Evolutionary conservation across 2,113 vertebrate genomes (phyloP).

Genomic region (Varanus komodoensis): DNA sequence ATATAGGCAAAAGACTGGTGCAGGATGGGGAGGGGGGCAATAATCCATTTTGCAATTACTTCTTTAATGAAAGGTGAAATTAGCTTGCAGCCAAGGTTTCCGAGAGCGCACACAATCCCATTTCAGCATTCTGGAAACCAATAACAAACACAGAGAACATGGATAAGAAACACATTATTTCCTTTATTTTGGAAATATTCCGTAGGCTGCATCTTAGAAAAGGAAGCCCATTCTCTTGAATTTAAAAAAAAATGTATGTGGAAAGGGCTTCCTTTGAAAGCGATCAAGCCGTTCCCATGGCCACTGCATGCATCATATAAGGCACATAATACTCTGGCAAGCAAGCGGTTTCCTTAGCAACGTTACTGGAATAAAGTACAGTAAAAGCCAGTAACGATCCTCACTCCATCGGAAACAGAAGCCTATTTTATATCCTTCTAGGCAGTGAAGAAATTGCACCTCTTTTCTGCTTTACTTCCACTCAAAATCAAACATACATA

Average conservation of each 20-base stretch:
- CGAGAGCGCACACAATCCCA: background rate
- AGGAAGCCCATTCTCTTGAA: conserved; percentile 26
- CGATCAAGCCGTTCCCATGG: conserved; percentile 69
- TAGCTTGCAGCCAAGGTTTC: conserved; percentile 20
- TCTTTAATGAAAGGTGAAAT: conserved; percentile 51
- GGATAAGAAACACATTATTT: conserved; percentile 31
- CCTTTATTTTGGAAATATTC: conserved; percentile 40
- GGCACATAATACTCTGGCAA: conserved; percentile 44
- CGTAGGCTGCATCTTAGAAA: conserved; percentile 5
- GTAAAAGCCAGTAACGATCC: conserved; percentile 41
- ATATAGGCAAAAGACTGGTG: conserved; percentile 47
- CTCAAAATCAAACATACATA: background rate
- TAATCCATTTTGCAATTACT: conserved; percentile 62
- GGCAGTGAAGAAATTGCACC: background rate
- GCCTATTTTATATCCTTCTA: conserved; percentile 30
- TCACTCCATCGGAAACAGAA: conserved; percentile 44
- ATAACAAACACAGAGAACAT: background rate
- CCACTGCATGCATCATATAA: conserved; percentile 55
- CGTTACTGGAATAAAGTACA: conserved; percentile 32
- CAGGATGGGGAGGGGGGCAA: conserved; percentile 51
- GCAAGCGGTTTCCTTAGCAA: conserved; percentile 66
- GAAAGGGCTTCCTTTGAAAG: conserved; percentile 39
- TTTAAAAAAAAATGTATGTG: conserved; percentile 30
- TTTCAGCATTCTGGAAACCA: conserved; percentile 5
- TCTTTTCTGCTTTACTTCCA: background rate